These are phyloP conservation scores for Bombus waltoni DNA, from an alignment of 1,140 invertebrate species.

Conservation along the genomic window DNA sequence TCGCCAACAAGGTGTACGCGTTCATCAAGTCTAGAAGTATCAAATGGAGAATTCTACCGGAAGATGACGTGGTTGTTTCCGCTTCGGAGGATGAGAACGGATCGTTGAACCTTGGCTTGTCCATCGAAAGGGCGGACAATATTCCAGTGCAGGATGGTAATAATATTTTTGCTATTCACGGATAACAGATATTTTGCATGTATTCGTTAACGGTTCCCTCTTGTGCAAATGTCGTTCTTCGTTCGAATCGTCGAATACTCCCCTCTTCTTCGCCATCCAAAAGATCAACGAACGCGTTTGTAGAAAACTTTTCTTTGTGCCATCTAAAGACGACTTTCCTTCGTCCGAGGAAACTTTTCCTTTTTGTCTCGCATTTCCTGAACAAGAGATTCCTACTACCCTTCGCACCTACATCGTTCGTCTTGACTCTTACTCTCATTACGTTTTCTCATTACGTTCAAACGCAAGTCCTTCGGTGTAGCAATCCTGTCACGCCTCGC, in stretches of 20 bases:
- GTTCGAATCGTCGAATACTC: too few relatives aligned
- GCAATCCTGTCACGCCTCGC: slow-evolving; percentile 17
- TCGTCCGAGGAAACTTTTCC: not conserved
- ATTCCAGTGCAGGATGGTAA: slow-evolving; percentile 78
- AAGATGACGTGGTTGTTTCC: slow-evolving; percentile 89
- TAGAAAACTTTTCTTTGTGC: not conserved
- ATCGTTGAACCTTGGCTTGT: slow-evolving; percentile 88
- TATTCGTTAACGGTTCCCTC: too few relatives aligned
- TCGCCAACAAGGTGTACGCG: slow-evolving; percentile 88
- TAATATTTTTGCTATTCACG: not conserved
- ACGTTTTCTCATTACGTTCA: not conserved
- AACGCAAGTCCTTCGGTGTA: not conserved
- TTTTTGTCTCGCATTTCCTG: not conserved
- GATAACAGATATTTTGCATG: not conserved
- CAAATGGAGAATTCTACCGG: slow-evolving; percentile 85
- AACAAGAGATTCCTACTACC: not conserved
- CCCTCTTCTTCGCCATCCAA: too few relatives aligned
- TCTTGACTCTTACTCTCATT: not conserved
- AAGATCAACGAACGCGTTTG: not conserved
- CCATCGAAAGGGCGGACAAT: slow-evolving; percentile 85
- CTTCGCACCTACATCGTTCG: not conserved
- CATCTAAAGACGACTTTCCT: too few relatives aligned
- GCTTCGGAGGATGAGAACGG: slow-evolving; percentile 87
- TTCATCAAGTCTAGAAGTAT: slow-evolving; percentile 87
- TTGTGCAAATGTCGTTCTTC: too few relatives aligned